Base-by-base conservation (phyloP, 2,888 invertebrate genomes). In the Eudasyphora cyanicolor region DNA sequence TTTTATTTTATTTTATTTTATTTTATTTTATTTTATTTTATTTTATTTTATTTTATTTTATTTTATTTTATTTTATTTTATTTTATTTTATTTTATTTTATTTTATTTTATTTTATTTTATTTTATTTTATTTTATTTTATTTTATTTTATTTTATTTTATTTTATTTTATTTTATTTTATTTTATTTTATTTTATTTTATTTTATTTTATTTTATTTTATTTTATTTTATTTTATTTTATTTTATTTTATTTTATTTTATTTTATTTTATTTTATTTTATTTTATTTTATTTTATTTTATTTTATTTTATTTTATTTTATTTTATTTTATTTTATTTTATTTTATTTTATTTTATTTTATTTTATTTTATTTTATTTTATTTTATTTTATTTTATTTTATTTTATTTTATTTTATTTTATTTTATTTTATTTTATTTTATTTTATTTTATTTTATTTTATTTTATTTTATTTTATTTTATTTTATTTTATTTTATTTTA, bases 361-460 rank as follows among this genome's bases (percentile, higher is more conserved):
- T 7, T 6, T 12, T 21, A 21, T 10, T 45, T 21, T 17, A 12
- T 12, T 29, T 27, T 51, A 45, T 45, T 45, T 51, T 51, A 14
- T 24, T 70, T 8, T 10, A 8, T 14, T 42, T 60, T 29, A 19
- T 3, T 73, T 54, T 51, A 7, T 32, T 32, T 19, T 17, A 6
- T 51, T 51, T 54, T 35, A 6, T 32, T 49, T 49, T 19, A 19
- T 51, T 27, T 54, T 71, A n/a, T 27, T 7, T 27, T 49, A 45
- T 45, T 64, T 32, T 32, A 32, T 29, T 64, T 64, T 64, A n/a
- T 8, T 64, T 64, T 64, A 32, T 12, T 12, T 32, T 64, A 14
- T 29, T 27, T 64, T 32, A 12, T 29, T 14, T 64, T 27, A 32
- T 12, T 27, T 27, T 12, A 12, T n/a, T 64, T 64, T 12, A 21